Evolutionary conservation across 2,797 vertebrate genomes (phyloP).

Genomic region (Prunella strophiata): DNA sequence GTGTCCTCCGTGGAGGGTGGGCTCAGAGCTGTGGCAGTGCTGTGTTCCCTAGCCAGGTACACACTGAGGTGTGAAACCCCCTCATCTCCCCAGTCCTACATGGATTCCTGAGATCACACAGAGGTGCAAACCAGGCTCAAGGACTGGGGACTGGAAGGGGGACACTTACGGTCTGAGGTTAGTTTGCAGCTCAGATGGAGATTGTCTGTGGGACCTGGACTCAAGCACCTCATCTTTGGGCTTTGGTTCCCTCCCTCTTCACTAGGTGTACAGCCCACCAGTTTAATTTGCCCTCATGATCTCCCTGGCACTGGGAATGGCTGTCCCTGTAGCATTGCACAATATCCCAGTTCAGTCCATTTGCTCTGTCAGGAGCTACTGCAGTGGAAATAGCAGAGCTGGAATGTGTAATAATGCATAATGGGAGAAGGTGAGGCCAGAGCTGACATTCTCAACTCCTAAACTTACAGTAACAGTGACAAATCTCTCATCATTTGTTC

Average conservation of each 20-base stretch:
- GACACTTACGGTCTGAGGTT: neutral
- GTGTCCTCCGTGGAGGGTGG: neutral
- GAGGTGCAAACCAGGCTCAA: neutral
- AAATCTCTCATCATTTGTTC: slow-evolving; percentile 50
- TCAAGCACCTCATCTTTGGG: neutral
- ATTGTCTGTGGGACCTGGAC: neutral
- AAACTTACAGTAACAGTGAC: neutral
- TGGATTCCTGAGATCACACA: neutral
- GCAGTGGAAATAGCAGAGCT: neutral
- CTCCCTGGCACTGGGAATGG: neutral
- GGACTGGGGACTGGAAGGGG: neutral
- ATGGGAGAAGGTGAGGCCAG: neutral
- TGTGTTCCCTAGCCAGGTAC: neutral
- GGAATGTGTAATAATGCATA: neutral
- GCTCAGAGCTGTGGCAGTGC: neutral
- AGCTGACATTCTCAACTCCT: slow-evolving; percentile 21
- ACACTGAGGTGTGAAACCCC: neutral
- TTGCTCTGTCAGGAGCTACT: neutral
- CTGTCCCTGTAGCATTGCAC: neutral
- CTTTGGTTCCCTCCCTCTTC: neutral
- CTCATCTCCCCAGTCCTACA: neutral
- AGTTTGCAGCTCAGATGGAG: neutral
- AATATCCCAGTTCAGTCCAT: neutral
- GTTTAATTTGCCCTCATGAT: neutral
- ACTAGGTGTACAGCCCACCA: neutral